Base-by-base conservation (phyloP, 2,888 invertebrate genomes). In the Ceriagrion tenellum region DNA sequence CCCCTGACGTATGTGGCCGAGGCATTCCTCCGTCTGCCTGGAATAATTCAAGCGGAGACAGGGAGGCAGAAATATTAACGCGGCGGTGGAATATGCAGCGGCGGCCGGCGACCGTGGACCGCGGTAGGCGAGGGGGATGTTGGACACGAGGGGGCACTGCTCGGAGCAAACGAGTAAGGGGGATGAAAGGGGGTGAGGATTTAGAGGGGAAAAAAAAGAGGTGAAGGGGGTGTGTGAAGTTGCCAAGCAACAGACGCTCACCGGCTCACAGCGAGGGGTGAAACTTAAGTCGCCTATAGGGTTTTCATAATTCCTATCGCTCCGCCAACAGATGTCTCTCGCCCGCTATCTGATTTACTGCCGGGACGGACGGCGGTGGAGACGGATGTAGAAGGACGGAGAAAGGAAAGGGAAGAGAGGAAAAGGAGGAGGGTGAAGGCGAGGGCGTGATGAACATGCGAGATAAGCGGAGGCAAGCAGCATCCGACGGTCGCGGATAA, bases 261-360 rank as follows among this genome's bases (percentile, higher is more conserved):
- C 69, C 91, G 35, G 40, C 91, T 40, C 91, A 63, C 91, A 91
- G 91, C 91, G 63, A 40, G 91, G 91, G 91, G 91, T 91, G 91
- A 63, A 91, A 91, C 91, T 91, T 91, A 91, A 91, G 91, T 91
- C 91, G 59, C 91, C 91, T 26, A n/a, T n/a, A 91, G 91, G 91
- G 91, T 91, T 91, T 91, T 91, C 91, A 91, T 91, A 91, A 91
- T 91, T 91, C 63, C 91, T 91, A 91, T 91, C 91, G 40, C 91
- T 40, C 90, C 90, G 90, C 59, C 90, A 90, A 63, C 91, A 91
- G 63, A 91, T 91, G 63, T 91, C 91, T 91, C 91, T 91, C 56
- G 30, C 18, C 91, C 35, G 56, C 56, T 91, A 56, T 90, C 90
- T 91, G 91, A 91, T 91, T 91, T 91, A 91, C 91, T 91, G 91